Evolutionary conservation across 1,140 invertebrate species (phyloP).

Genomic region (Coenobita brevimanus): DNA sequence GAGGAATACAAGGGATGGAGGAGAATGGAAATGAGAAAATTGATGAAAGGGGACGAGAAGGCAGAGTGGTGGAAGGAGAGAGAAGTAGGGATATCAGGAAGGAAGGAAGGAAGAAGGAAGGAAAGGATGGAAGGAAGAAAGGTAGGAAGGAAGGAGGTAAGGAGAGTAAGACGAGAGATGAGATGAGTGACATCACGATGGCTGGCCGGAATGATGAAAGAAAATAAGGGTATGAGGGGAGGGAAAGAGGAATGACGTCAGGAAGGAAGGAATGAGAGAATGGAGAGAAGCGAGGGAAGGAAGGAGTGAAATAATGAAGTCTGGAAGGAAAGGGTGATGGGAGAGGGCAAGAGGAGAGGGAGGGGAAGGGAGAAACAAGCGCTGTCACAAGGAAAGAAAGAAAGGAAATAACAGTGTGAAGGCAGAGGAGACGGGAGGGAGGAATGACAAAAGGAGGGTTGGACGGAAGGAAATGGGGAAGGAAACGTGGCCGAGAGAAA

Average conservation of each 20-base stretch:
- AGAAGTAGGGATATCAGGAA: background rate
- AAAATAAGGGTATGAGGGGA: background rate
- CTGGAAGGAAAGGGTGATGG: background rate
- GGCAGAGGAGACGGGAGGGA: background rate
- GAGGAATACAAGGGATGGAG: background rate
- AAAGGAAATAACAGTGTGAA: too few relatives aligned
- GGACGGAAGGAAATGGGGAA: background rate
- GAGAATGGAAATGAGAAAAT: background rate
- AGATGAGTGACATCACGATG: background rate
- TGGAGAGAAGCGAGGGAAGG: background rate
- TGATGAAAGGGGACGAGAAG: background rate
- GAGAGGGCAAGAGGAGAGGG: background rate
- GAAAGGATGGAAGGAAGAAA: background rate
- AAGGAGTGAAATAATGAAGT: background rate
- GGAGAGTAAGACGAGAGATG: background rate
- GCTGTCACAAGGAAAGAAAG: too few relatives aligned
- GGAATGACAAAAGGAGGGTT: background rate
- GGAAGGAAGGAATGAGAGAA: background rate
- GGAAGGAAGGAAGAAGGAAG: too few relatives aligned
- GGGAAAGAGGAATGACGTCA: background rate
- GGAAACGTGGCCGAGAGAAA: background rate
- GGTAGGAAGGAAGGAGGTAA: slow-evolving; percentile 1
- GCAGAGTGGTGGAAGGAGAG: background rate
- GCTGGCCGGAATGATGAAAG: background rate
- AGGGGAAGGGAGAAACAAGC: too few relatives aligned